Conservation (phyloP, 2,888 invertebrate species). For the Abscondita cerata region DNA sequence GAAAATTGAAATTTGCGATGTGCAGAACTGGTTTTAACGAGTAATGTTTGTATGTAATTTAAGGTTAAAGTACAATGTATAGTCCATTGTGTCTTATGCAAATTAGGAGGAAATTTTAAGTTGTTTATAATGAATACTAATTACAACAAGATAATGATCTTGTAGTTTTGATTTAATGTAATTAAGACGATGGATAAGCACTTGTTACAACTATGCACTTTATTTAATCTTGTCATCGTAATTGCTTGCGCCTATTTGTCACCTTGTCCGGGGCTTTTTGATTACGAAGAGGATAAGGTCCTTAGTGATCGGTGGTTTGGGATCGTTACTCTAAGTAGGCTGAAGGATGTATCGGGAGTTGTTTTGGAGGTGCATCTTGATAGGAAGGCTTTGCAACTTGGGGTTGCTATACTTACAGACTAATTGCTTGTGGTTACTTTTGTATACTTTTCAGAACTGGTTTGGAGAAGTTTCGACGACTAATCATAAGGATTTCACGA, state of each 20-base stretch:
- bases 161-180: too few relatives aligned
- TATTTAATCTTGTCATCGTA: too few relatives aligned
- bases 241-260: constrained; percentile 49
- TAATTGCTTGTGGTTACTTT: background rate
- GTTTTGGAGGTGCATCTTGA: constrained; percentile 62
- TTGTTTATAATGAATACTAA: too few relatives aligned
- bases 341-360: constrained; percentile 60
- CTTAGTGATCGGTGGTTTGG: constrained; percentile 69
- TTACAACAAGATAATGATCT: too few relatives aligned
- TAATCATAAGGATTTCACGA: constrained; percentile 65
- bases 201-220: too few relatives aligned
- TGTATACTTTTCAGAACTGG: constrained; percentile 58
- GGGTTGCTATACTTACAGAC: constrained; percentile 15
- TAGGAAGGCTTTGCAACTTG: constrained; percentile 24
- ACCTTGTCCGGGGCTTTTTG: constrained; percentile 65
- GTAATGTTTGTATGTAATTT: too few relatives aligned
- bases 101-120: too few relatives aligned
- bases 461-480: constrained; percentile 63
- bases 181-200: too few relatives aligned
- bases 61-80: too few relatives aligned
- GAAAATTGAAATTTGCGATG: too few relatives aligned
- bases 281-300: constrained; percentile 61
- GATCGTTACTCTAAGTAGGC: constrained; percentile 61
- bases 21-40: too few relatives aligned
- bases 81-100: too few relatives aligned